Evolutionary conservation across 2,797 vertebrate genomes (phyloP).

Genomic region (Sebastolobus alascanus): DNA sequence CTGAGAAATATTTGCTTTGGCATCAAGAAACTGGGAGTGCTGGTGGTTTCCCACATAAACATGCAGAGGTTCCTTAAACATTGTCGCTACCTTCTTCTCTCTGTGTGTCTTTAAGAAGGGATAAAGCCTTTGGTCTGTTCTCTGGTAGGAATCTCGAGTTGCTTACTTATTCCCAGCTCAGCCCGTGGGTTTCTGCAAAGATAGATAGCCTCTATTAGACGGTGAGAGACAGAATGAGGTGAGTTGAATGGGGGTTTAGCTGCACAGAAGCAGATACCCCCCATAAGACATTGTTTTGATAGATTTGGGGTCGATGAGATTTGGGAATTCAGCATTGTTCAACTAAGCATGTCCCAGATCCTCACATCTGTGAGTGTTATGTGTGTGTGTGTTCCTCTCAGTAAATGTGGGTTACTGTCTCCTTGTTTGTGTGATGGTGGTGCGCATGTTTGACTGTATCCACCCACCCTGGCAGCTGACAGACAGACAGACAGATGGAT

Average conservation of each 20-base stretch:
- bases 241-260: conserved; percentile 49
- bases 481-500: conserved; percentile 50
- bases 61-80: neutral
- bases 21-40: conserved; percentile 31
- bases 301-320: conserved; percentile 50
- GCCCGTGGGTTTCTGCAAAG: conserved; percentile 39
- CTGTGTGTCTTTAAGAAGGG: conserved; percentile 13
- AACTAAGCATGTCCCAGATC: conserved; percentile 50
- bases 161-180: conserved; percentile 30
- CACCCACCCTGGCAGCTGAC: conserved; percentile 45
- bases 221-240: conserved; percentile 73
- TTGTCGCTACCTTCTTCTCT: neutral
- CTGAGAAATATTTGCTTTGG: conserved; percentile 62
- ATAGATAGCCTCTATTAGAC: conserved; percentile 47
- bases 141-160: conserved; percentile 17
- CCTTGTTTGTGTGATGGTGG: neutral
- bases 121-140: conserved; percentile 30
- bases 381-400: conserved; percentile 16
- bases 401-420: conserved; percentile 24
- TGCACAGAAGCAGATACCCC: conserved; percentile 25
- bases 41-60: conserved; percentile 30
- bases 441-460: conserved; percentile 10
- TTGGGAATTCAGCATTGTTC: conserved; percentile 51
- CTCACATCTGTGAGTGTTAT: conserved; percentile 24
- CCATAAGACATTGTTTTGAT: conserved; percentile 36